A percentile compares a stretch with the other conserved stretches of the same genome.
Evolutionary conservation across 2,113 vertebrate genomes (phyloP).

Genomic region (Saccopteryx leptura): DNA sequence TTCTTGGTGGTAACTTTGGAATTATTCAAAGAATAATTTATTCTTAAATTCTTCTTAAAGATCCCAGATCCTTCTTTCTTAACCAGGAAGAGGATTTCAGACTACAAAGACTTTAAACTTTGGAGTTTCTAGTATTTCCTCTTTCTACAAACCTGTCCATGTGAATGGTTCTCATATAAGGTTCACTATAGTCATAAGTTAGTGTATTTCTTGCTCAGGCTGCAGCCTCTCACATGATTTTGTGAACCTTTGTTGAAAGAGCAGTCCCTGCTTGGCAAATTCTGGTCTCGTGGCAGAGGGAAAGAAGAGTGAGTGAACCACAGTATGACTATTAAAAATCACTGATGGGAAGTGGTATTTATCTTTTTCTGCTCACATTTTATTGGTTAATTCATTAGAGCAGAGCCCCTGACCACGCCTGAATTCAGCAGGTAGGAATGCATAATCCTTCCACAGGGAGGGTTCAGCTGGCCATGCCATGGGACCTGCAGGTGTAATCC

Average conservation of each 20-base stretch:
- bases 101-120: not conserved
- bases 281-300: constrained; percentile 16
- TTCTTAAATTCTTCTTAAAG: constrained; percentile 52
- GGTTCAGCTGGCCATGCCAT: not conserved
- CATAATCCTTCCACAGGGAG: not conserved
- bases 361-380: not conserved
- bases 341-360: not conserved
- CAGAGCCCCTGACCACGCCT: not conserved
- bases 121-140: constrained; percentile 37
- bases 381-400: constrained; percentile 13
- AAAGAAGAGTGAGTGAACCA: constrained; percentile 11
- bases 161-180: not conserved
- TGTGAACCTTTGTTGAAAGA: not conserved
- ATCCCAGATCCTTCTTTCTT: not conserved
- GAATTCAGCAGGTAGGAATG: not conserved
- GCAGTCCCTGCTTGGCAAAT: not conserved
- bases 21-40: constrained; percentile 55
- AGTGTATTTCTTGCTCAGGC: not conserved
- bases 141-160: not conserved
- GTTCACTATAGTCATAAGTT: not conserved
- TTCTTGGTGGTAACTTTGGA: constrained; percentile 33
- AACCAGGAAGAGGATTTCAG: constrained; percentile 15
- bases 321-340: constrained; percentile 16
- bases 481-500: not conserved
- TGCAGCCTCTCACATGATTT: not conserved